Conservation (phyloP, 2,797 vertebrate species). For the Pogoniulus pusillus region DNA sequence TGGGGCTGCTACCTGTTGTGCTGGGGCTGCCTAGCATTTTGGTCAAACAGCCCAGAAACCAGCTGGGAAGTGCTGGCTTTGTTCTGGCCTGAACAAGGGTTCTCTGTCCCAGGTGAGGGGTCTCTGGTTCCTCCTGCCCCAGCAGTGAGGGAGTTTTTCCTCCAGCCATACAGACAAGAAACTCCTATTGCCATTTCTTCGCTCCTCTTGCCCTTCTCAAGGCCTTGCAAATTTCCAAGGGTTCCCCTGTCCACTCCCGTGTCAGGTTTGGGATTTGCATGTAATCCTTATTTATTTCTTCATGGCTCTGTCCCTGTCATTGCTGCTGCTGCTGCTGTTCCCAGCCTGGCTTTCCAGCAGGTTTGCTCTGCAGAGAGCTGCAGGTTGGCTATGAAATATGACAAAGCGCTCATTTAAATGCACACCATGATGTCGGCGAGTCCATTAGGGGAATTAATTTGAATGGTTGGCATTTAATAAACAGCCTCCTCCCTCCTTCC, state of each 20-base stretch:
- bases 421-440: slow-evolving; percentile 33
- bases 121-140: background rate
- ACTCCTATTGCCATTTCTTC: background rate
- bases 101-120: background rate
- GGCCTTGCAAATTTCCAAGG: background rate
- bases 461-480: slow-evolving; percentile 65
- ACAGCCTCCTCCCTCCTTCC: background rate
- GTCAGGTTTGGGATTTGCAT: background rate
- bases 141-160: background rate
- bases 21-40: background rate
- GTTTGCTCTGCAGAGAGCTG: slow-evolving; percentile 45
- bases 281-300: background rate
- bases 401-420: slow-evolving; percentile 67
- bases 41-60: background rate
- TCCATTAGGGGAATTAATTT: slow-evolving; percentile 72
- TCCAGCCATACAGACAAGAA: background rate
- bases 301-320: background rate
- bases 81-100: background rate
- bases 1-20: rapidly evolving
- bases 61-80: background rate
- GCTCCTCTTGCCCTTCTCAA: background rate
- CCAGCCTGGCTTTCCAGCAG: background rate
- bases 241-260: background rate
- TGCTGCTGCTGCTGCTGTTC: background rate
- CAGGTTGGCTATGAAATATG: slow-evolving; percentile 64